Conservation (phyloP, 2,888 invertebrate genomes). For the Magallana nippona region DNA sequence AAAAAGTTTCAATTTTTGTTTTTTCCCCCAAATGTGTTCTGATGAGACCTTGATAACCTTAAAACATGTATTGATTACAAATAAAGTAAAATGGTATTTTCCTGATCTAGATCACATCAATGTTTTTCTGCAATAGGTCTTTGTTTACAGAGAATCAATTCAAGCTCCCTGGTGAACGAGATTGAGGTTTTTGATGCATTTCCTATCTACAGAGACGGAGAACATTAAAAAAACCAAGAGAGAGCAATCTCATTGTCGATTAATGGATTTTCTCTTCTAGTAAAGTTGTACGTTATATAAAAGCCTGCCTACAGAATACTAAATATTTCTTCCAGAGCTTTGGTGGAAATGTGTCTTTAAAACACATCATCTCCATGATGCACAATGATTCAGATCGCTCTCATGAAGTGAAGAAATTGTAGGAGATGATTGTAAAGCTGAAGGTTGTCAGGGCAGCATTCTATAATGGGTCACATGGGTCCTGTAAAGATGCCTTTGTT, state of each 20-base stretch:
- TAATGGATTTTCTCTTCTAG: background rate
- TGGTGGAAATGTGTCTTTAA: too few relatives aligned
- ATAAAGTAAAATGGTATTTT: background rate
- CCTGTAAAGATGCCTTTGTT: too few relatives aligned
- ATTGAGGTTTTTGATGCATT: background rate
- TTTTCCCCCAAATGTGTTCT: conserved; percentile 5
- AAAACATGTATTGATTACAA: conserved; percentile 13
- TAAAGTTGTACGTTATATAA: too few relatives aligned
- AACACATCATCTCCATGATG: too few relatives aligned
- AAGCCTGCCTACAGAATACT: background rate
- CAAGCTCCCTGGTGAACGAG: conserved; percentile 21
- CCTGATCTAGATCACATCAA: conserved; percentile 20
- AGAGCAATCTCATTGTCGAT: background rate
- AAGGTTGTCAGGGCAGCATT: too few relatives aligned
- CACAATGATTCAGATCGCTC: too few relatives aligned
- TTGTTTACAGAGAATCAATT: conserved; percentile 33
- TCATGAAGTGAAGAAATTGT: too few relatives aligned
- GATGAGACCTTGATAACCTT: conserved; percentile 14
- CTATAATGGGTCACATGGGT: too few relatives aligned
- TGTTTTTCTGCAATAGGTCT: conserved; percentile 32
- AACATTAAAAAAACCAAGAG: conserved; percentile 20
- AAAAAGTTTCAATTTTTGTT: background rate
- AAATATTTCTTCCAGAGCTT: too few relatives aligned
- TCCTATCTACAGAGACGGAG: background rate
- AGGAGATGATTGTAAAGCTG: too few relatives aligned